Percentiles rank a stretch among this genome's conserved stretches.
These are phyloP conservation scores for Macrochelys suwanniensis DNA, from an alignment of 2,797 vertebrate genomes.

Conservation along the genomic window DNA sequence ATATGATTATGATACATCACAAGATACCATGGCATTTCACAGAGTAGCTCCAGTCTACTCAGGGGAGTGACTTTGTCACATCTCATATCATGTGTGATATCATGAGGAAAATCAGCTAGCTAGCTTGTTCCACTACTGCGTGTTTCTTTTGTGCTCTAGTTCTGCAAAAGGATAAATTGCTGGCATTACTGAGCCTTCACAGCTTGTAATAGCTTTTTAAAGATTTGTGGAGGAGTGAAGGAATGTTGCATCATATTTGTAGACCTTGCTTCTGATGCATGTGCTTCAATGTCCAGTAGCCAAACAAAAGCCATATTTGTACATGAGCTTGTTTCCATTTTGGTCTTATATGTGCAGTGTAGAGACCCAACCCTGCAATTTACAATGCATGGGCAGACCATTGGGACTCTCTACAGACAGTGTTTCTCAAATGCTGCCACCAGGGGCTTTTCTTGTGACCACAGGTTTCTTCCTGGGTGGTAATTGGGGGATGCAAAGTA, in stretches of 20 bases:
- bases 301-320: not conserved
- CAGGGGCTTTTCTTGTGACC: no score
- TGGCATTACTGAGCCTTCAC: not conserved
- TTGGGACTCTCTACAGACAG: not conserved
- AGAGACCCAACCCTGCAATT: not conserved
- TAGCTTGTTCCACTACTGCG: not conserved
- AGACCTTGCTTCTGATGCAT: not conserved
- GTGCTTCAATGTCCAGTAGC: not conserved
- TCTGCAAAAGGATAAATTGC: not conserved
- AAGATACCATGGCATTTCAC: not conserved
- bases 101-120: rapidly evolving
- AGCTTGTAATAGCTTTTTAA: not conserved
- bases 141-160: not conserved
- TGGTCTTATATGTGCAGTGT: not conserved
- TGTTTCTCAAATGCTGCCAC: no score
- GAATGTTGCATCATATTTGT: not conserved
- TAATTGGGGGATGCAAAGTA: no score
- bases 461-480: no score
- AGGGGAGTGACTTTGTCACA: rapidly evolving
- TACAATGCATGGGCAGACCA: rapidly evolving
- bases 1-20: not conserved
- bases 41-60: not conserved
- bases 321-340: not conserved
- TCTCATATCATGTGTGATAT: not conserved
- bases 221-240: not conserved